Conservation (phyloP, 1,140 invertebrate species). For the Idris sp. region DNA sequence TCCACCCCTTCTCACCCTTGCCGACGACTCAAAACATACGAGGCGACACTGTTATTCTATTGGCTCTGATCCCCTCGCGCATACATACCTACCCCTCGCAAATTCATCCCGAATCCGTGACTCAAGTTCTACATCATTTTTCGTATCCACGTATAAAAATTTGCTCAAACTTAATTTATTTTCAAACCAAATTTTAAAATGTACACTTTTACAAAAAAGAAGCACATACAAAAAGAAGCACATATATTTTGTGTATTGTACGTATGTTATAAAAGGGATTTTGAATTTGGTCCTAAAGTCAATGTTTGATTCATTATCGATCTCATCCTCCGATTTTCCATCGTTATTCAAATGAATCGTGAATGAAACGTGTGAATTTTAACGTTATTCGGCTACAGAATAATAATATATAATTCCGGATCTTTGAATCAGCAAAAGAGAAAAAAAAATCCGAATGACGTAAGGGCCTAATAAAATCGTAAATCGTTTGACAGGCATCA, state of each 20-base stretch:
- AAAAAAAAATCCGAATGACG: conserved; percentile 76
- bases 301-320: conserved; percentile 46
- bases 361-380: conserved; percentile 54
- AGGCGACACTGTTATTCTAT: conserved; percentile 76
- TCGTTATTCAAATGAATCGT: conserved; percentile 51
- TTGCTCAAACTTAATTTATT: no score
- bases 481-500: conserved; percentile 74
- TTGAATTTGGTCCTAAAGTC: conserved; percentile 26
- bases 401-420: no score
- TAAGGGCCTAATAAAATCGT: conserved; percentile 78
- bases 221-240: no score
- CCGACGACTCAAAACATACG: conserved; percentile 71
- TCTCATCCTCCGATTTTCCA: conserved; percentile 14
- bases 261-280: no score
- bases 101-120: conserved; percentile 44
- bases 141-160: no score
- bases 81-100: conserved; percentile 64
- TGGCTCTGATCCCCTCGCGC: conserved; percentile 65
- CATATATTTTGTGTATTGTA: no score
- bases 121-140: no score
- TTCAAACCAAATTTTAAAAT: no score
- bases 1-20: conserved; percentile 76
- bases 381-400: conserved; percentile 38
- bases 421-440: no score
- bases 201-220: no score